Base-by-base conservation (phyloP, 2,113 vertebrate species). In the Athene cunicularia region DNA sequence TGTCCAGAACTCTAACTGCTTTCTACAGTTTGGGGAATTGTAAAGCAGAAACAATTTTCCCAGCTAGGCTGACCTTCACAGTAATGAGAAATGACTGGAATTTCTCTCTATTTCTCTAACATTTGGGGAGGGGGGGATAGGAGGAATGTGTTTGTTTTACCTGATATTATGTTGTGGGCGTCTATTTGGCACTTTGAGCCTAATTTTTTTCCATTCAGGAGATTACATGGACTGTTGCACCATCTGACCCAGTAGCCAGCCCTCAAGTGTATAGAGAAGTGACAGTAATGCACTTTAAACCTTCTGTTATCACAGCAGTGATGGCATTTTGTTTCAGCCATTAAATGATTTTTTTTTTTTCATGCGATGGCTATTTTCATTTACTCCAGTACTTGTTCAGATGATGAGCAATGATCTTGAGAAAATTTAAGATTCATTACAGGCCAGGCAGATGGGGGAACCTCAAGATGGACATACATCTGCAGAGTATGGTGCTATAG, bases 201-300 rank as follows among this genome's bases (percentile, higher is more conserved):
- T 98, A 98, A 98, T 98, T 98, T 98, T 98, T 98, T 98, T 96
- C 97, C 93, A 93, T 98, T 98, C 98, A 86, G 95, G 96, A 98
- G 98, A 99, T 99, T 99, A 99, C 98, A 99, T 98, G 98, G 98
- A 98, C 98, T 98, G 97, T 98, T 98, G 98, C 98, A 97, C 98
- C 97, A 97, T 95, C 93, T 99, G 98, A 99, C 98, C 98, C 97
- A 39, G 93, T 97, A 98, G 98, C 98, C 98, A 98, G 97, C 98
- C 96, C 92, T 95, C 91, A 95, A 98, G 93, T 96, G 95, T 97
- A 97, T 95, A 97, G 96, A 97, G 97, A 96, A 96, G 97, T 49
- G 52, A 98, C 97, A 98, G 96, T 96, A 98, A 98, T 95, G 91
- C 94, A 97, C 98, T 98, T 98, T 98, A 98, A 98, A 98, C 97